Conservation (phyloP, 2,888 invertebrate genomes). For the Gortyna flavago region DNA sequence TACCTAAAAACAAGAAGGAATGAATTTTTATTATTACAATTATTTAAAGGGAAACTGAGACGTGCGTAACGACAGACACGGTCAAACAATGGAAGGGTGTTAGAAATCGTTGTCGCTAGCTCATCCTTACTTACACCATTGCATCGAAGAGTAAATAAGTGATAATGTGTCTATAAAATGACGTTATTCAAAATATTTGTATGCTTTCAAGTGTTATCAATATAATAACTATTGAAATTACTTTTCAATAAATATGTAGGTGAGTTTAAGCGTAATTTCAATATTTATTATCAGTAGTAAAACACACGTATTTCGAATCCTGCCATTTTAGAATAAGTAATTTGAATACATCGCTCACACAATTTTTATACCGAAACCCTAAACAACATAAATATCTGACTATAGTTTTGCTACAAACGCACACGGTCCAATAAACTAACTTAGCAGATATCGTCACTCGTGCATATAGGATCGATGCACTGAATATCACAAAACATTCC, state of each 20-base stretch:
- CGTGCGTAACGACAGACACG: slow-evolving; percentile 59
- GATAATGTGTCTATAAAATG: slow-evolving; percentile 55
- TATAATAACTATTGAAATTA: slow-evolving; percentile 59
- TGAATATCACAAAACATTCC: slow-evolving; percentile 13
- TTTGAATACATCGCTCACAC: slow-evolving; percentile 60
- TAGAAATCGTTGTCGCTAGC: slow-evolving; percentile 63
- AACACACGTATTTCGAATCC: slow-evolving; percentile 51
- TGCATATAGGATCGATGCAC: slow-evolving; percentile 22
- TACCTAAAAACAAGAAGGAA: slow-evolving; percentile 85
- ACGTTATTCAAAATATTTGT: slow-evolving; percentile 55
- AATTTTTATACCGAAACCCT: slow-evolving; percentile 69
- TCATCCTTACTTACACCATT: slow-evolving; percentile 69
- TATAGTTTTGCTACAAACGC: slow-evolving; percentile 71
- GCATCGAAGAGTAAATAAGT: slow-evolving; percentile 48
- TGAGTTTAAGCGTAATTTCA: slow-evolving; percentile 55
- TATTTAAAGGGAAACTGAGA: slow-evolving; percentile 74
- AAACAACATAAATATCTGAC: slow-evolving; percentile 62
- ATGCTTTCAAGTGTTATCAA: slow-evolving; percentile 33
- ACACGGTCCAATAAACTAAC: slow-evolving; percentile 9
- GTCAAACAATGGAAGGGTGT: slow-evolving; percentile 55
- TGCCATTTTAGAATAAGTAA: slow-evolving; percentile 58
- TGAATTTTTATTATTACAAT: slow-evolving; percentile 79
- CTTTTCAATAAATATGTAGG: slow-evolving; percentile 63
- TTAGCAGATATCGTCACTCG: slow-evolving; percentile 13
- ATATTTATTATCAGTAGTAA: slow-evolving; percentile 57